A percentile compares a stretch with the other conserved stretches of the same genome.
phyloP scores from a whole-genome alignment of 2,797 vertebrate genomes.

The Eleutherodactylus coqui region DNA sequence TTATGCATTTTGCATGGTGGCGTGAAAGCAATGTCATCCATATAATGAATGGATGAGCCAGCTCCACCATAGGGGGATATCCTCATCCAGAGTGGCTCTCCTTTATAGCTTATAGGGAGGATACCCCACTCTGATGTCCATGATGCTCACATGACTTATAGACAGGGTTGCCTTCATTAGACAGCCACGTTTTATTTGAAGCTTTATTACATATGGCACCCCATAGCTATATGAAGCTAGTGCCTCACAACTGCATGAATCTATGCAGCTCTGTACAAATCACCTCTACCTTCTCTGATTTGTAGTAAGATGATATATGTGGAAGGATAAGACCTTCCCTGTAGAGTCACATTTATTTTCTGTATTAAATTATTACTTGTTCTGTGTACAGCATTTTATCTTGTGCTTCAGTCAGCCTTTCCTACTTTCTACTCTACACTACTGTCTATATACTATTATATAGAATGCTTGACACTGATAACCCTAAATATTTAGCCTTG shows the following conservation, averaged over 20 bases:
- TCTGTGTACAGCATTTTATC: slow-evolving; percentile 12
- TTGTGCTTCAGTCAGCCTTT: not conserved
- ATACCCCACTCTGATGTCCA: not conserved
- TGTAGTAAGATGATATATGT: not conserved
- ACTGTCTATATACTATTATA: not conserved
- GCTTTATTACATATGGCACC: not conserved
- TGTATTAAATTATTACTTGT: slow-evolving; percentile 35
- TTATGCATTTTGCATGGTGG: no score
- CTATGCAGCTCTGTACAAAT: not conserved
- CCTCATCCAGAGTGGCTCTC: not conserved
- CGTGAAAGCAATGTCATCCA: not conserved
- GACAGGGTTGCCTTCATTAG: not conserved
- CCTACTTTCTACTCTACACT: not conserved
- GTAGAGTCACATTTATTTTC: not conserved
- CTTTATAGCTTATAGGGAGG: not conserved
- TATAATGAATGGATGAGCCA: not conserved
- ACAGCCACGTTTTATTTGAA: not conserved
- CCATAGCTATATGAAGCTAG: no score
- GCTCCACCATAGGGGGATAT: not conserved
- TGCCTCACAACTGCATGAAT: not conserved
- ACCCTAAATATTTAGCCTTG: not conserved
- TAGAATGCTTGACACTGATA: not conserved
- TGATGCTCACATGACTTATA: not conserved
- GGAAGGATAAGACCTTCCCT: not conserved
- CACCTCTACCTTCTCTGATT: not conserved